Base-by-base conservation (phyloP, 1,140 invertebrate genomes). In the Tyrophagus putrescentiae region DNA sequence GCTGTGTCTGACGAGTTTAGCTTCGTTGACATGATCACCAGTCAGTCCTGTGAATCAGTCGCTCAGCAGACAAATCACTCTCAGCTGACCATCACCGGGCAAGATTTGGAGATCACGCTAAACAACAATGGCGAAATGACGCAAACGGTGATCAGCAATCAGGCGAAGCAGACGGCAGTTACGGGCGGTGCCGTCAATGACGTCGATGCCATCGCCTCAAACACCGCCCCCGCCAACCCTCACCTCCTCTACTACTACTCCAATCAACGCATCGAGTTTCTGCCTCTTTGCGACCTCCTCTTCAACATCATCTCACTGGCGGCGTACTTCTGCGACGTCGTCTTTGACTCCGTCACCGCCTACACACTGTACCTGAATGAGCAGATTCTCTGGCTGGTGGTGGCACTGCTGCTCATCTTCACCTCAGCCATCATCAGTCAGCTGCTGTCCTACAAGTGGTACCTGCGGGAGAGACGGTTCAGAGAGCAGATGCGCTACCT, bases 291-390 rank as follows among this genome's bases (percentile, higher is more conserved):
- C 76, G 86, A 90, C 75, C 82, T 88, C 36, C 75, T 90, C 6
- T 91, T 91, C 76, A 90, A 90, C 72, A 84, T 91, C 70, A 87
- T 90, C 62, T 89, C 86, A 11, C 73, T 91, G 50, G 84, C 84
- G n/a, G 84, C 83, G 2, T 89, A 90, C 71, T 91, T 91, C 72
- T 90, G 86, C 75, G 85, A 89, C 76, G 80, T 89, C 42, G 85
- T 89, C 3, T 91, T 91, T 69, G 85, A 90, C 71, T 76, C 88
- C 32, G 80, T 87, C 36, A 84, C 86, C 76, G 79, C 82, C 16
- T 88, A 88, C 71, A 84, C 85, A 6, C 73, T 89, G 4, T 82
- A 83, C 62, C 77, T 62, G 66, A 76, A 78, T 41, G 75, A 78
- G 41, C 72, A 79, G 69, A 72, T 73, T 65, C 66, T 75, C 60